Percentiles rank a stretch among this genome's conserved stretches.
These are phyloP conservation scores for Catocala fraxini DNA, from an alignment of 2,888 invertebrate genomes.

Conservation along the genomic window DNA sequence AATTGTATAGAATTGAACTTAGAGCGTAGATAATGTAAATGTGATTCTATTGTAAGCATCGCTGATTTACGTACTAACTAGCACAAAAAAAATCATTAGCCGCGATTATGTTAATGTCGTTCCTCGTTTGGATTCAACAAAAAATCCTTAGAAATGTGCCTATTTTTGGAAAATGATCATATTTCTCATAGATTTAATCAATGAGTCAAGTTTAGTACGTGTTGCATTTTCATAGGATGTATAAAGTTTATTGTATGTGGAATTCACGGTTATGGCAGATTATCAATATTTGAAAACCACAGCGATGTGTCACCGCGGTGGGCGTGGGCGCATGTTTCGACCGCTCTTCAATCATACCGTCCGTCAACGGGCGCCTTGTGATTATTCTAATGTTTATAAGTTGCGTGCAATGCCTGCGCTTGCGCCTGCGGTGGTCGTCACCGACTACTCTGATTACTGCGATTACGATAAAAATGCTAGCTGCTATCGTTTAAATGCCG, in stretches of 20 bases:
- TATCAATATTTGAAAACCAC: constrained; percentile 20
- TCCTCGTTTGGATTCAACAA: neutral
- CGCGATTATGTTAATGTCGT: constrained; percentile 4
- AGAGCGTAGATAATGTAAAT: constrained; percentile 3
- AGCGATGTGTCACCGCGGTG: constrained; percentile 38
- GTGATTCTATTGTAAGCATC: neutral
- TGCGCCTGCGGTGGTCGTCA: constrained; percentile 64
- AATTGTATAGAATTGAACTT: neutral
- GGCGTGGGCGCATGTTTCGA: neutral
- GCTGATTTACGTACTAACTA: neutral
- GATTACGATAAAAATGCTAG: constrained; percentile 73
- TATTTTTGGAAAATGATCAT: neutral
- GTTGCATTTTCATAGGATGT: neutral
- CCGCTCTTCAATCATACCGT: constrained; percentile 47
- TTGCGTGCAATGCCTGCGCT: constrained; percentile 53
- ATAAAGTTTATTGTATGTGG: constrained; percentile 9
- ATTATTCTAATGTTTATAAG: constrained; percentile 65
- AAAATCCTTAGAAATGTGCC: neutral
- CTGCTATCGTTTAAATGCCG: constrained; percentile 68
- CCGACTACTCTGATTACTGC: constrained; percentile 63
- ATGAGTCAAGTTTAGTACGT: no score
- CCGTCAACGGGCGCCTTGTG: constrained; percentile 33
- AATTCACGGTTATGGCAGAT: constrained; percentile 7
- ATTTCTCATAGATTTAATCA: no score
- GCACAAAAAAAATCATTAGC: constrained; percentile 5